Conservation (phyloP, 2,888 invertebrate genomes). For the Dimorphilus gyrociliatus region DNA sequence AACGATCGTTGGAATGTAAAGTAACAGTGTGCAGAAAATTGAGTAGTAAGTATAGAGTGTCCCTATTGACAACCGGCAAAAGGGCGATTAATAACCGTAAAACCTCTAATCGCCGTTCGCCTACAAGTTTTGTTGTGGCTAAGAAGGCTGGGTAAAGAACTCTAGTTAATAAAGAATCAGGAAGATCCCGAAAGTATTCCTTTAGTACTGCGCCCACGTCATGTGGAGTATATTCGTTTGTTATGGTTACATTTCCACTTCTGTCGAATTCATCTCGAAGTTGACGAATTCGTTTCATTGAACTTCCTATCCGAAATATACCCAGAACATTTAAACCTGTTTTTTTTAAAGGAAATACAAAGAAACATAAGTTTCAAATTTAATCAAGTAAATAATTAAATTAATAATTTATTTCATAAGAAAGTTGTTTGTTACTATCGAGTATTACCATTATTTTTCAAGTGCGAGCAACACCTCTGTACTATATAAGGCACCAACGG, state of each 20-base stretch:
- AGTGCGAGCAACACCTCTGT: conserved; percentile 59
- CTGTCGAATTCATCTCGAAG: conserved; percentile 76
- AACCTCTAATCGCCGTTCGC: conserved; percentile 52
- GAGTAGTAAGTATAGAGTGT: conserved; percentile 66
- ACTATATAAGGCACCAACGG: conserved; percentile 57
- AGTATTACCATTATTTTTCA: conserved; percentile 53
- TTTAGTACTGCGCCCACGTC: conserved; percentile 82
- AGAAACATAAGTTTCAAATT: no score
- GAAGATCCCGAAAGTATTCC: conserved; percentile 77
- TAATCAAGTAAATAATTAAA: no score
- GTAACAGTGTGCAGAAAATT: conserved; percentile 64
- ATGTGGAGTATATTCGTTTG: conserved; percentile 68
- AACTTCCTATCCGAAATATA: conserved; percentile 76
- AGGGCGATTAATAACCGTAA: conserved; percentile 66
- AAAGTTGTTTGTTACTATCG: neutral
- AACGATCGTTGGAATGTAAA: conserved; percentile 51
- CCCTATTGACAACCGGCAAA: conserved; percentile 68
- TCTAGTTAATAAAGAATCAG: conserved; percentile 73
- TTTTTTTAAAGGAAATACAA: no score
- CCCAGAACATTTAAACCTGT: conserved; percentile 60
- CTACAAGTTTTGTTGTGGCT: conserved; percentile 59
- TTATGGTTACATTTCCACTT: conserved; percentile 45
- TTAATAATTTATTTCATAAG: no score
- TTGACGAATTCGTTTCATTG: conserved; percentile 63
- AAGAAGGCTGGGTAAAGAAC: conserved; percentile 77